Conservation (phyloP, 2,113 vertebrate genomes). For the Carassius carassius region DNA sequence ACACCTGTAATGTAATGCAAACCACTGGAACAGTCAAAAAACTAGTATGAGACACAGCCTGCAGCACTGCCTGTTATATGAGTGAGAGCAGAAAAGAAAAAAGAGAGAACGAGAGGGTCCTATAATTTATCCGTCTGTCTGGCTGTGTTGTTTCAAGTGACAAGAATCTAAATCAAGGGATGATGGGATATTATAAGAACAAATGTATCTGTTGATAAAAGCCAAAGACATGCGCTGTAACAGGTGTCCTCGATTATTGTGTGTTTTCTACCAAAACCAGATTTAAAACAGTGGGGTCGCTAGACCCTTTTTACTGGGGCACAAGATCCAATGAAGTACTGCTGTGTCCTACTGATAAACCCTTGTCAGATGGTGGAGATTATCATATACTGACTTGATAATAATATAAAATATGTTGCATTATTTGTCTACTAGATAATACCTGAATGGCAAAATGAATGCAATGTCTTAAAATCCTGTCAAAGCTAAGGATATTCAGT, state of each 20-base stretch:
- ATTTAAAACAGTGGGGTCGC: no score
- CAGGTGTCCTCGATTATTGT: neutral
- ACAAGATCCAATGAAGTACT: neutral
- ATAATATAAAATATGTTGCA: no score
- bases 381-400: no score
- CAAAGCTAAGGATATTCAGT: no score
- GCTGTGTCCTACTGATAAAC: neutral
- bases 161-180: neutral
- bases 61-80: constrained; percentile 21
- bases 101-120: neutral
- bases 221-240: neutral
- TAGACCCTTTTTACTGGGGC: neutral
- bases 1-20: constrained; percentile 45
- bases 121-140: constrained; percentile 2
- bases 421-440: no score
- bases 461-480: no score
- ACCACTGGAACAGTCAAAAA: constrained; percentile 21
- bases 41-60: neutral
- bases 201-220: neutral
- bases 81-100: neutral
- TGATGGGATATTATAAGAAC: neutral
- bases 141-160: neutral
- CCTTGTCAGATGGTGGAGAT: neutral
- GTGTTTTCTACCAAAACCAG: neutral
- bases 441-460: no score